Conservation (phyloP, 2,888 invertebrate species). For the Melipona bicolor region DNA sequence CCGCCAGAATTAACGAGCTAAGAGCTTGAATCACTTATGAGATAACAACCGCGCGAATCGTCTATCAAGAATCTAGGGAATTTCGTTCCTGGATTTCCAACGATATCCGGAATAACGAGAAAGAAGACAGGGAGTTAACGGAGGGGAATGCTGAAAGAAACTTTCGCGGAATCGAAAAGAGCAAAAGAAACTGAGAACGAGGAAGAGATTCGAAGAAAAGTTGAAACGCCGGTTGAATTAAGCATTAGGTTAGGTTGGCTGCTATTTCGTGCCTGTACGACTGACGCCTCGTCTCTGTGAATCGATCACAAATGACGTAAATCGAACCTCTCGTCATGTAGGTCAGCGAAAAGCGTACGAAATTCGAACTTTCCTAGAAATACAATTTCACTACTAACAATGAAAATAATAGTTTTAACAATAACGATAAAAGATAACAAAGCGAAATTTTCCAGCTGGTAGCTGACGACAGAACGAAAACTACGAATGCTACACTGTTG, state of each 20-base stretch:
- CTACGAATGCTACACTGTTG: no score
- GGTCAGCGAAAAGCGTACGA: background rate
- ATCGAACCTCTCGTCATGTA: background rate
- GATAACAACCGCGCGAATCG: slow-evolving; percentile 30
- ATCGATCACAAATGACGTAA: background rate
- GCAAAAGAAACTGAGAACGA: slow-evolving; percentile 19
- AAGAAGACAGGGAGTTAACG: background rate
- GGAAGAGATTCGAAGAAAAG: slow-evolving; percentile 39
- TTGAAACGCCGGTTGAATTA: slow-evolving; percentile 34
- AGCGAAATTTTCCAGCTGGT: no score
- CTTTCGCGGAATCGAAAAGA: slow-evolving; percentile 4
- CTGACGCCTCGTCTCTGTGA: background rate
- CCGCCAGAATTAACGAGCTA: no score
- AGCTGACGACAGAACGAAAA: no score
- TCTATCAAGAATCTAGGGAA: background rate
- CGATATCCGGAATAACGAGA: no score
- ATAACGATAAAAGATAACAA: no score
- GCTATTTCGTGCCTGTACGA: slow-evolving; percentile 9
- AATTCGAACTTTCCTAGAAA: background rate
- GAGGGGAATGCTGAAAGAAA: slow-evolving; percentile 14
- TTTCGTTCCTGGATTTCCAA: background rate
- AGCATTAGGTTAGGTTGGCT: slow-evolving; percentile 22
- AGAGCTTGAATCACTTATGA: no score
- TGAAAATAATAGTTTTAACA: no score
- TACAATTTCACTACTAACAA: no score